Conservation (phyloP, 1,140 invertebrate species). For the Drosophila grimshawi region DNA sequence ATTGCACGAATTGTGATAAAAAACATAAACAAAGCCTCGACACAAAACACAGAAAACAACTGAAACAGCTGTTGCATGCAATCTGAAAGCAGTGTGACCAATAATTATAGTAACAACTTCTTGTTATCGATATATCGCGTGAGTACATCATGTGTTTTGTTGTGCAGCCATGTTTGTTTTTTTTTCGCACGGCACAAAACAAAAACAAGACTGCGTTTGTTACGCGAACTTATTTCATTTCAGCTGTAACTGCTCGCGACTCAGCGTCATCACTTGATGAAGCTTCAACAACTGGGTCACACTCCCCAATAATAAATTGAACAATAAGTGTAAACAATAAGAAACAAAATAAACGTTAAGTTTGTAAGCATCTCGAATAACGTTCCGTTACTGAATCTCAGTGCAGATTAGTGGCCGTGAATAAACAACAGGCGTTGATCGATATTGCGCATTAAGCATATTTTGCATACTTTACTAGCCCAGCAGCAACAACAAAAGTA, state of each 20-base stretch:
- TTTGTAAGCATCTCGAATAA: slow-evolving; percentile 57
- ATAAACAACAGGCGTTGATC: slow-evolving; percentile 31
- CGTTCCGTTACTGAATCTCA: slow-evolving; percentile 53
- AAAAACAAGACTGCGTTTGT: slow-evolving; percentile 45
- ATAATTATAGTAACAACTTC: not conserved
- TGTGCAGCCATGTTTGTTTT: slow-evolving; percentile 48
- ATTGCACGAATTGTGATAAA: slow-evolving; percentile 20
- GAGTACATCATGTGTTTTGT: slow-evolving; percentile 27
- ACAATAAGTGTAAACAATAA: slow-evolving; percentile 32
- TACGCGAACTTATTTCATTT: slow-evolving; percentile 41
- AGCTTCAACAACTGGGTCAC: slow-evolving; percentile 25
- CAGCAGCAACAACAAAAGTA: slow-evolving; percentile 5
- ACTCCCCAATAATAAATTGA: slow-evolving; percentile 21
- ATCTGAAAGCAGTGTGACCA: slow-evolving; percentile 1
- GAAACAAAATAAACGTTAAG: slow-evolving; percentile 12
- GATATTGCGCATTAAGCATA: slow-evolving; percentile 56
- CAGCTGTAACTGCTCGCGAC: slow-evolving; percentile 30
- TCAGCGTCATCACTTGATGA: slow-evolving; percentile 19
- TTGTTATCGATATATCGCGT: slow-evolving; percentile 7
- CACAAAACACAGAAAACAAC: slow-evolving; percentile 29
- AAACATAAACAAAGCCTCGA: slow-evolving; percentile 60
- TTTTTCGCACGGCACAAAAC: slow-evolving; percentile 51
- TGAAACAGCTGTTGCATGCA: slow-evolving; percentile 69
- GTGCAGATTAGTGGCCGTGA: slow-evolving; percentile 54
- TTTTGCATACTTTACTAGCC: slow-evolving; percentile 37